Evolutionary conservation across 35 echinoderm and acorn worm species (phyloP), one percentile per base, ranked within the genome.

Genomic region (Lytechinus variegatus): DNA sequence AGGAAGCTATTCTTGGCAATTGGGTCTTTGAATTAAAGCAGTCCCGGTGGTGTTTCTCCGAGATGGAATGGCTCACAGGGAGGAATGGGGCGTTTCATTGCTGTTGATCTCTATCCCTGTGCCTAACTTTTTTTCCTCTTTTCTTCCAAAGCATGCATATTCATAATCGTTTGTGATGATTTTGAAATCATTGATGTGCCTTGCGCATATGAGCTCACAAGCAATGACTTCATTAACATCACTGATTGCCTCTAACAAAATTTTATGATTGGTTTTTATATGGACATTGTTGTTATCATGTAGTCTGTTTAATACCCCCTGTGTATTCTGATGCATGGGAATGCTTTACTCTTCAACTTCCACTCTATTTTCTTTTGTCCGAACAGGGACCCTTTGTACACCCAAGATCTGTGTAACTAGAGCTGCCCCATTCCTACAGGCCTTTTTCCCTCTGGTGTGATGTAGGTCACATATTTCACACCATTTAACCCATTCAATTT

Each of bases 381-480:
- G 61, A 71, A 71, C 19, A 79, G 66, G 21, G 12, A 14, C 16
- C 66, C 8, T 24, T 16, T 24, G 4, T 16, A 5, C 16, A 16
- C 66, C 66, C 66, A 4, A 7, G 66, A 79, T 24, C 0, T 5
- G 19, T 24, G 19, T 27, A 79, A 79, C 66, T 79, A n/a, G 66
- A 79, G 66, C 66, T 79, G 66, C 66, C 66, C 66, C 66, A 79
- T 79, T 79, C 66, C 12, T 58, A 8, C 19, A 79, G 8, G 66
- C 19, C 66, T 79, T 24, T 14, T 16, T 79, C 19, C 66, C 66
- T 3, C 16, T n/a, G 16, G 66, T 24, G 21, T n/a, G 8, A 79
- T 79, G 66, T 79, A 79, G 66, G 66, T 79, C 66, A 79, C 66
- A 79, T 79, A 79, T 79, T 79, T 79, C 66, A 79, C 66, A 79